phyloP scores from a whole-genome alignment of 2,797 vertebrate genomes.

The Zalophus californianus region DNA sequence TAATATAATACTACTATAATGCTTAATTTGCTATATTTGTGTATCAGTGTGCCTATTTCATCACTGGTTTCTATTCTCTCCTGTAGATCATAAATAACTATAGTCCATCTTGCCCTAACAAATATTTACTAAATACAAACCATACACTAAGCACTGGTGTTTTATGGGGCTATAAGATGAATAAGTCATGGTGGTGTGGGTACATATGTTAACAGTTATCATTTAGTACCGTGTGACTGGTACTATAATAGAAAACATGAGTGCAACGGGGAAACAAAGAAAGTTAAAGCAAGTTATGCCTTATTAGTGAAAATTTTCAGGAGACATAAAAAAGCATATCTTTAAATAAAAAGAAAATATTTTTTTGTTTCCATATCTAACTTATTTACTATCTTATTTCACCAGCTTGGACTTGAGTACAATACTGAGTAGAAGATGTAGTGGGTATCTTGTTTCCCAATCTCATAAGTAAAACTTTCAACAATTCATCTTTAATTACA shows the following conservation, averaged over 20 bases:
- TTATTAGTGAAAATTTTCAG: background rate
- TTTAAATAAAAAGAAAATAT: background rate
- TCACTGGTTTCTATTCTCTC: background rate
- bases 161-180: background rate
- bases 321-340: background rate
- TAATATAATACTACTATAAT: background rate
- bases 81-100: background rate
- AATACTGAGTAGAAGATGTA: background rate
- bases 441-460: background rate
- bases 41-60: background rate
- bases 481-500: background rate
- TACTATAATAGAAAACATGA: background rate
- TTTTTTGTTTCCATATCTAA: background rate
- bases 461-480: background rate
- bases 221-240: background rate
- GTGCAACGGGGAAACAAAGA: background rate
- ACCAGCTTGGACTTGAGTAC: background rate
- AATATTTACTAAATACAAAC: background rate
- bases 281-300: background rate
- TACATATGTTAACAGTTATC: background rate
- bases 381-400: background rate
- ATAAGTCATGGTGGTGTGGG: background rate
- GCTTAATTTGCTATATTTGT: background rate
- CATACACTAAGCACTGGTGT: background rate
- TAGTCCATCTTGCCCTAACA: background rate